phyloP scores from a whole-genome alignment of 2,888 invertebrate genomes.

The Tryphoninae sp. region DNA sequence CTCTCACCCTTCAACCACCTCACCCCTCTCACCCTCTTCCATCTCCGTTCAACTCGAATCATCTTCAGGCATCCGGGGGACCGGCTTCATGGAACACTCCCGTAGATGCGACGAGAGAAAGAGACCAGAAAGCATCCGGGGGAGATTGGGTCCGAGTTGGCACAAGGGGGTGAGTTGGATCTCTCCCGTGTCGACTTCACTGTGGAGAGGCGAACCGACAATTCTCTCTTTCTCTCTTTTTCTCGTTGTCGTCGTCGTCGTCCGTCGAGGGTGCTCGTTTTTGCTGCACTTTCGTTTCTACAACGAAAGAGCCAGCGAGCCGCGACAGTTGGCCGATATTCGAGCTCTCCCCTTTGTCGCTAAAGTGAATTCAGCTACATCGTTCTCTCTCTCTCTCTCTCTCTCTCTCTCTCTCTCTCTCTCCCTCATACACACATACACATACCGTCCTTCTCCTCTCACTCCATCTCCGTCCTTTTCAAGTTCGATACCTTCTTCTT shows the following conservation, averaged over 20 bases:
- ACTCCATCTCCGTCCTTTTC: conserved; percentile 47
- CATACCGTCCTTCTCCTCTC: conserved; percentile 25
- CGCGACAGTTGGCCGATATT: conserved; percentile 80
- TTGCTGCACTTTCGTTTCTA: conserved; percentile 43
- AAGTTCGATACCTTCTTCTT: conserved; percentile 51
- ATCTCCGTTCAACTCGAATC: conserved; percentile 19
- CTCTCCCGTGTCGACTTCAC: conserved; percentile 27
- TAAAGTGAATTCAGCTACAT: conserved; percentile 68
- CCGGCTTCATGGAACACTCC: conserved; percentile 3
- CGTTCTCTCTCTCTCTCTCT: background rate
- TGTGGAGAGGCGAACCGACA: conserved; percentile 30
- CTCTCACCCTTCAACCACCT: conserved; percentile 67
- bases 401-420: conserved; percentile 7
- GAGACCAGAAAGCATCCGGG: conserved; percentile 48
- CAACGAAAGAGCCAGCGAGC: conserved; percentile 68
- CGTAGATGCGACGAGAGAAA: background rate
- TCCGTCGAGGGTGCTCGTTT: conserved; percentile 41
- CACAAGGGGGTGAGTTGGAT: conserved; percentile 10
- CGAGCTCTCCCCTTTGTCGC: conserved; percentile 75
- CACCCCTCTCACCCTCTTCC: conserved; percentile 48
- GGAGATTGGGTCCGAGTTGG: conserved; percentile 7
- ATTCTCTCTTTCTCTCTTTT: background rate
- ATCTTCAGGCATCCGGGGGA: conserved; percentile 5
- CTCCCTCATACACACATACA: background rate
- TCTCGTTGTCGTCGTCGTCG: background rate